Evolutionary conservation across 2,888 invertebrate genomes (phyloP).

Genomic region (Zygogramma bicolorata): DNA sequence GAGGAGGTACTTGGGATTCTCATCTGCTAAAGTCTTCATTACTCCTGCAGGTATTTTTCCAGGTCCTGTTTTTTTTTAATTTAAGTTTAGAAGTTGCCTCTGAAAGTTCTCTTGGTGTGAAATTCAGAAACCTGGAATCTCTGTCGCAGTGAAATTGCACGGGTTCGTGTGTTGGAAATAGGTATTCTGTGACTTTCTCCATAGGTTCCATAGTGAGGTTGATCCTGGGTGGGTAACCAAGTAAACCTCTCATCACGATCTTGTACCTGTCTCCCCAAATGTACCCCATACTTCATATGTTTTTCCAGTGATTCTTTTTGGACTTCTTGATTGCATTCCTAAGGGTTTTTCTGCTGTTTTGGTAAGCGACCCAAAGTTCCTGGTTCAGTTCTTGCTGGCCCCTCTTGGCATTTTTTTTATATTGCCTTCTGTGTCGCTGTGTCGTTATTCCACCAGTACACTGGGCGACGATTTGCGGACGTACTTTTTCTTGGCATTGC

Average conservation of each 20-base stretch:
- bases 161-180: not conserved
- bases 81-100: not conserved
- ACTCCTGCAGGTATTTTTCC: not conserved
- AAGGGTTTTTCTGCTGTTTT: not conserved
- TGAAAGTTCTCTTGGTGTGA: not conserved
- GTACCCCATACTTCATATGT: not conserved
- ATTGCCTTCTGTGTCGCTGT: not conserved
- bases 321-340: not conserved
- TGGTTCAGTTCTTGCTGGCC: not conserved
- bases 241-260: not conserved
- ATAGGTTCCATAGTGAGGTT: not conserved
- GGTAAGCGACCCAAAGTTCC: not conserved
- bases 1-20: not conserved
- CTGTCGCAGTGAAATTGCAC: not conserved
- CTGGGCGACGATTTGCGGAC: not conserved
- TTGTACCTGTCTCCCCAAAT: not conserved
- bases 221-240: not conserved
- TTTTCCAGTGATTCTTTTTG: not conserved
- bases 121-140: not conserved
- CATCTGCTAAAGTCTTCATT: not conserved
- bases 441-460: conserved; percentile 36
- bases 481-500: conserved; percentile 22
- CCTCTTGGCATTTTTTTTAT: not conserved
- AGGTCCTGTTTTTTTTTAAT: not conserved
- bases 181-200: not conserved